Evolutionary conservation across 2,888 invertebrate genomes (phyloP), one percentile per base, ranked within the genome.

Genomic region (Ischnus inquisitorius): DNA sequence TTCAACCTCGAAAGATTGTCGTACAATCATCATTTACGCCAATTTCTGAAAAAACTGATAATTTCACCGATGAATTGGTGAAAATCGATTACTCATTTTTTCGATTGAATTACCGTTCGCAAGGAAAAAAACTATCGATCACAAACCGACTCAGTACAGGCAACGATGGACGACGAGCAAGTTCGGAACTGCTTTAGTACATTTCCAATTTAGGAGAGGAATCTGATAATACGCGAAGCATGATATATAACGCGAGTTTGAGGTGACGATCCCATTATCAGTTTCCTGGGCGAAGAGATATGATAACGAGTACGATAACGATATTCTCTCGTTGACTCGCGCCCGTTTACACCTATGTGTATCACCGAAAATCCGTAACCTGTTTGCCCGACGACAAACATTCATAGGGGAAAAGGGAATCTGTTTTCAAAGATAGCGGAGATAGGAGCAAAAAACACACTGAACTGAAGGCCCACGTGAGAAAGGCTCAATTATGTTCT

Each of bases 321-420:
- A 64, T 22, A 48, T 16, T 54, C 16, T 67, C 46, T 34, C 19
- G 28, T 16, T 51, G 6, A 19, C 78, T 65, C 72, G 51, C 65
- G 74, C 22, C 48, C 60, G 76, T 60, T 78, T 68, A 81, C 43
- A n/a, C n/a, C n/a, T n/a, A n/a, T n/a, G n/a, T n/a, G n/a, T 57
- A 82, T 74, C 48, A 60, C 76, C 84, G 79, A 85, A 82, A 82
- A 84, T 84, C 75, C 82, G 57, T 72, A 75, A 74, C 62, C 51
- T 84, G 69, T 82, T 82, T 85, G 78, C 65, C 22, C 16, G 43
- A 74, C 16, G 65, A 64, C 28, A 65, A 74, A 67, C 60, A 22
- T 22, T 39, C 2, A 54, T 28, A n/a, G 46, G 46, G 71, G 60
- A 69, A 22, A 51, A 25, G 51, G 68, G 64, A 75, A 65, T 51